Conservation (phyloP, 2,888 invertebrate species). For the Actias luna region DNA sequence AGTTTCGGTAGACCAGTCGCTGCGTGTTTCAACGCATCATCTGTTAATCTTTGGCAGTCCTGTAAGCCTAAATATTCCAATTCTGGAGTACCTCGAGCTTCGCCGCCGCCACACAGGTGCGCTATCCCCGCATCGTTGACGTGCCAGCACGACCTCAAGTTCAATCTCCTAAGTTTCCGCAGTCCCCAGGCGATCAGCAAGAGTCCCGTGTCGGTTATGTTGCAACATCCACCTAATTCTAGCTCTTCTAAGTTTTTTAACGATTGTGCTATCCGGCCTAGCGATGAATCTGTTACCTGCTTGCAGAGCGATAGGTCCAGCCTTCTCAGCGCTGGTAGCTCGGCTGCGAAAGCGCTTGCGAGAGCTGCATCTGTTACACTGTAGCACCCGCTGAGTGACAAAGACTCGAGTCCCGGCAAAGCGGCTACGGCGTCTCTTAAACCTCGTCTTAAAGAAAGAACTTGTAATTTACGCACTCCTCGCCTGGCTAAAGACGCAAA, state of each 20-base stretch:
- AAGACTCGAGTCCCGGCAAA: slow-evolving; percentile 91
- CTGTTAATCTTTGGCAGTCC: slow-evolving; percentile 96
- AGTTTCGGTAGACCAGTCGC: slow-evolving; percentile 90
- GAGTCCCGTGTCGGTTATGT: slow-evolving; percentile 94
- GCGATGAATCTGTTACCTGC: slow-evolving; percentile 95
- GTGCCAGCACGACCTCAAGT: slow-evolving; percentile 95
- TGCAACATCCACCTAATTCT: slow-evolving; percentile 95
- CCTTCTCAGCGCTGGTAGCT: slow-evolving; percentile 88
- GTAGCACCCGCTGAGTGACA: slow-evolving; percentile 96
- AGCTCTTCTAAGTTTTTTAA: slow-evolving; percentile 92
- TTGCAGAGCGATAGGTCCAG: slow-evolving; percentile 96
- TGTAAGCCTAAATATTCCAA: slow-evolving; percentile 94
- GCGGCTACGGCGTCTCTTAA: slow-evolving; percentile 93
- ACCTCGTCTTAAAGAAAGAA: slow-evolving; percentile 91
- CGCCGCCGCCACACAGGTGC: slow-evolving; percentile 89
- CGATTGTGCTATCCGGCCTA: slow-evolving; percentile 92
- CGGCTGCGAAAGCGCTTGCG: slow-evolving; percentile 89
- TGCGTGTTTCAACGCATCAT: slow-evolving; percentile 93
- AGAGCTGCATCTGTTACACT: slow-evolving; percentile 94
- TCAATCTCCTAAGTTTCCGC: slow-evolving; percentile 90
- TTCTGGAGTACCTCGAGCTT: slow-evolving; percentile 89
- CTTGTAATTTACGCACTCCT: slow-evolving; percentile 94
- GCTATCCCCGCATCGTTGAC: slow-evolving; percentile 95
- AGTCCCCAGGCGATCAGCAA: slow-evolving; percentile 93
- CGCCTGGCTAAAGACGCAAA: slow-evolving; percentile 93